phyloP scores from a whole-genome alignment of 2,797 vertebrate species.

The Poecile montanus region DNA sequence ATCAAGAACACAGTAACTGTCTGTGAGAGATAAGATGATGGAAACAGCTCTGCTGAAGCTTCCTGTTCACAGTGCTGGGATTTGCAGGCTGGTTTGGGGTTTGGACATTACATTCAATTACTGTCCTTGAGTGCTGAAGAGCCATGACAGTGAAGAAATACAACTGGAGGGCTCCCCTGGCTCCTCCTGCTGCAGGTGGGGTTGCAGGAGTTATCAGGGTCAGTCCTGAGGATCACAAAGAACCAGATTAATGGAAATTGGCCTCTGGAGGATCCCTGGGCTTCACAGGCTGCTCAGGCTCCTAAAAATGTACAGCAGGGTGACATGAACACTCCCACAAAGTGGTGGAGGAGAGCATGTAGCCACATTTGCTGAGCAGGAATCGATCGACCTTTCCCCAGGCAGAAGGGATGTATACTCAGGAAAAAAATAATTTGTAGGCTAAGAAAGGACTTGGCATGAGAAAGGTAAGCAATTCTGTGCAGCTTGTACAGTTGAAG shows the following conservation, averaged over 20 bases:
- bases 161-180: background rate
- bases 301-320: background rate
- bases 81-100: slow-evolving; percentile 72
- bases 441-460: background rate
- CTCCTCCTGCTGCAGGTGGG: background rate
- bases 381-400: fast-evolving
- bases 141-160: slow-evolving; percentile 44
- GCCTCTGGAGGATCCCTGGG: background rate
- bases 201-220: background rate
- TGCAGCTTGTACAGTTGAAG: background rate
- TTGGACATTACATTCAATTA: slow-evolving; percentile 73
- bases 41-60: slow-evolving; percentile 67
- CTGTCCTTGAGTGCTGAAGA: slow-evolving; percentile 67
- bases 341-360: background rate
- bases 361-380: background rate
- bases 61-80: slow-evolving; percentile 66
- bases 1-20: slow-evolving; percentile 79
- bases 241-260: background rate
- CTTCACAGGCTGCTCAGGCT: background rate
- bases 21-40: slow-evolving; percentile 77
- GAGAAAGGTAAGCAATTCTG: background rate
- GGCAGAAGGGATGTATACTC: background rate
- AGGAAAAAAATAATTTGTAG: background rate
- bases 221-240: background rate
- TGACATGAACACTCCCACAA: background rate